Evolutionary conservation across 2,888 invertebrate species (phyloP).

Genomic region (Pterobdella sp.): DNA sequence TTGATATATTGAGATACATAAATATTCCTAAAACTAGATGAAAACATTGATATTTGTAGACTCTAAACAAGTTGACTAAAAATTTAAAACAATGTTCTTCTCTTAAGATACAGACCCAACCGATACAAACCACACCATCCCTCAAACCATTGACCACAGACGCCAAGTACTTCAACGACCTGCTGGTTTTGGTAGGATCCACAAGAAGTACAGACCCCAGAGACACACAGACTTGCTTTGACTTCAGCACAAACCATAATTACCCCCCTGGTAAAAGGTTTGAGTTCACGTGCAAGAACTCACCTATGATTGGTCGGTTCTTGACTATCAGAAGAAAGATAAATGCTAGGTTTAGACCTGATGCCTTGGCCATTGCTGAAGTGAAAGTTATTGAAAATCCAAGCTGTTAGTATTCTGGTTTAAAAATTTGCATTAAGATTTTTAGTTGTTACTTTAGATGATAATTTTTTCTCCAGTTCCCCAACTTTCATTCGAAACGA

Average conservation of each 20-base stretch:
- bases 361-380: slow-evolving; percentile 26
- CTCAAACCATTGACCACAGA: not conserved
- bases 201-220: not conserved
- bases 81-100: too few species aligned
- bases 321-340: slow-evolving; percentile 12
- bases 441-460: too few species aligned
- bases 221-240: not conserved
- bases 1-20: too few species aligned
- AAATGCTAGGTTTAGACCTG: slow-evolving; percentile 5
- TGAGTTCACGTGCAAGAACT: not conserved
- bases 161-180: slow-evolving; percentile 8
- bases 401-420: not conserved
- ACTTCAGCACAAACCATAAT: not conserved
- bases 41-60: too few species aligned
- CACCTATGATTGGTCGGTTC: slow-evolving; percentile 11
- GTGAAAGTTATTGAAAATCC: slow-evolving; percentile 13
- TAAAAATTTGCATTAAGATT: too few species aligned
- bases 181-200: not conserved
- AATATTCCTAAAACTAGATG: too few species aligned
- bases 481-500: not conserved
- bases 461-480: not conserved
- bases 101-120: too few species aligned
- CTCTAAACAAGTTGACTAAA: too few species aligned
- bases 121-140: too few species aligned
- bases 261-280: not conserved